Evolutionary conservation across 2,797 vertebrate genomes (phyloP).

Genomic region (Oreonectes daqikongensis): DNA sequence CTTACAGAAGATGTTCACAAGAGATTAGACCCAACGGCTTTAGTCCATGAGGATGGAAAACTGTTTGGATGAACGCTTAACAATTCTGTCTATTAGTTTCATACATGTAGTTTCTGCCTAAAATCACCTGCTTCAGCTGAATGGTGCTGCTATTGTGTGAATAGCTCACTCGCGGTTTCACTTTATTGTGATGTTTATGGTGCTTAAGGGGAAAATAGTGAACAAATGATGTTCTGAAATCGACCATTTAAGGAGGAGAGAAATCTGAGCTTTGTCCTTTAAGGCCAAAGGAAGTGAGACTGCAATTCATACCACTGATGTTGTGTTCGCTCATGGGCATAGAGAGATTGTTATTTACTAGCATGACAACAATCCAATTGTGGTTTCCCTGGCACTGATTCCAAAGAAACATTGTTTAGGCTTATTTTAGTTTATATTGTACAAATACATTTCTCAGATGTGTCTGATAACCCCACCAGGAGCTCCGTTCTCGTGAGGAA

Average conservation of each 20-base stretch:
- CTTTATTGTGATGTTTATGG: background rate
- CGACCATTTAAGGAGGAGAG: conserved; percentile 19
- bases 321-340: background rate
- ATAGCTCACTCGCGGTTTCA: background rate
- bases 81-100: conserved; percentile 6
- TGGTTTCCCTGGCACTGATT: background rate
- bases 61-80: conserved; percentile 15
- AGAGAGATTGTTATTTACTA: background rate
- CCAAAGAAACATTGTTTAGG: background rate
- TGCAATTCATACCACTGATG: conserved; percentile 36
- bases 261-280: conserved; percentile 45
- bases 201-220: conserved; percentile 21
- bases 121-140: background rate
- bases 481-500: conserved; percentile 92
- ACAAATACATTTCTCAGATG: background rate
- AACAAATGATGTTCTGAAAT: conserved; percentile 48
- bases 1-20: conserved; percentile 70
- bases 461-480: conserved; percentile 68
- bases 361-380: background rate
- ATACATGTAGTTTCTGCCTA: background rate
- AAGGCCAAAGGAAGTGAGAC: conserved; percentile 51
- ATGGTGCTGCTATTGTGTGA: background rate
- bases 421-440: background rate
- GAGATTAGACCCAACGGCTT: conserved; percentile 66
- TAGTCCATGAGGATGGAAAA: conserved; percentile 60